Evolutionary conservation across 2,113 vertebrate species (phyloP), one percentile per base, ranked within the genome.

Genomic region (Channa argus): DNA sequence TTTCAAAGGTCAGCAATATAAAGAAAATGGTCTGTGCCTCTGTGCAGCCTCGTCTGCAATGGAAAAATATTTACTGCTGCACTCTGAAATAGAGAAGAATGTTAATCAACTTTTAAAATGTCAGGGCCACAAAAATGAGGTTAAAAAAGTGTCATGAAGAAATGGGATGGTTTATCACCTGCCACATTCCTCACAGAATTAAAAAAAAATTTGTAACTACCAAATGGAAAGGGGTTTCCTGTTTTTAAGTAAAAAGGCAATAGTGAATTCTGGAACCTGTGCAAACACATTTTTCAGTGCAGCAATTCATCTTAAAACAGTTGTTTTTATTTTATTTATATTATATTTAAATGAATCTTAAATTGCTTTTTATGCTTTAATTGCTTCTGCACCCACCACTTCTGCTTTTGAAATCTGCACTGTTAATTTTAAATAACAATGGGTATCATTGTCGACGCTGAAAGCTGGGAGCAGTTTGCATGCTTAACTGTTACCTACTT

Each of bases 401-500:
- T 52, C 59, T 45, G 37, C 59, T 49, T 69, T 49, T 38, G 63
- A 60, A 71, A 75, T 74, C 45, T 58, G 61, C 13, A 0, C 8
- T 36, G 67, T 72, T 76, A 50, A 82, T 79, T 75, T 24, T 86
- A 52, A 79, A 79, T 85, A 79, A 68, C 71, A 82, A 46, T 76
- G 43, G 51, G 47, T 72, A 50, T 68, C 76, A 72, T 10, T 72
- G 71, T 68, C 79, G 76, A 43, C 24, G 14, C 70, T 45, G 56
- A 47, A 50, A 59, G 74, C 70, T 67, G 13, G 0, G 52, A 72
- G 46, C 51, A 33, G 34, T 63, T 79, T 72, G 56, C 71, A 82
- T 79, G 66, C 58, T 55, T 11, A 71, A 75, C 38, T 24, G 58
- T 50, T 76, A 45, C 3, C 3, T 15, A 1, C 64, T 38, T 60